These are phyloP conservation scores for Sepioteuthis lessoniana DNA, from an alignment of 2,888 invertebrate species.

Conservation along the genomic window DNA sequence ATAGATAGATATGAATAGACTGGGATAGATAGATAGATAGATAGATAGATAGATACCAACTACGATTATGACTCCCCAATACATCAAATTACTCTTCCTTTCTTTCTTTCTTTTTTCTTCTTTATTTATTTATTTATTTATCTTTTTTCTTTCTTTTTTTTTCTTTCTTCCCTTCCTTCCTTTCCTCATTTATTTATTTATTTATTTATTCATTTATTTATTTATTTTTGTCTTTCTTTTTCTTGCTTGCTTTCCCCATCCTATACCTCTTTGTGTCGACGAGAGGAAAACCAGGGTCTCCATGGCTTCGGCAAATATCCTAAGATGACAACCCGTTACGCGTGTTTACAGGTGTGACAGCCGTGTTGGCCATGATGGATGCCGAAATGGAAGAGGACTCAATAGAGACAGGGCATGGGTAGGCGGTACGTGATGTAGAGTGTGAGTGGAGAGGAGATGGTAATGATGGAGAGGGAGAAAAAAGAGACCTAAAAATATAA, in stretches of 20 bases:
- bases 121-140: background rate
- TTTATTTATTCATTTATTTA: background rate
- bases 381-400: constrained; percentile 33
- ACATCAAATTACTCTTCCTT: background rate
- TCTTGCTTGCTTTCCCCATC: background rate
- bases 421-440: background rate
- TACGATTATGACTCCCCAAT: no score
- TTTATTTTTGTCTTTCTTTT: background rate
- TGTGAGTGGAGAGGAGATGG: background rate
- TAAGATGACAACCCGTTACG: constrained; percentile 23
- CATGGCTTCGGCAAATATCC: constrained; percentile 33
- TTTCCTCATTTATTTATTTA: background rate
- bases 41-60: no score
- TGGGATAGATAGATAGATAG: no score
- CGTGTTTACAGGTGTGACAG: constrained; percentile 33
- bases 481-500: no score
- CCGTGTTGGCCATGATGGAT: constrained; percentile 12
- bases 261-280: background rate
- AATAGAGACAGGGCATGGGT: background rate
- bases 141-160: background rate
- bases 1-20: no score
- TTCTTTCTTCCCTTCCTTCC: background rate
- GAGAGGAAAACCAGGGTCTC: constrained; percentile 21
- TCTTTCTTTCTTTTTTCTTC: background rate
- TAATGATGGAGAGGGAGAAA: background rate